These are phyloP conservation scores for Galbula dea DNA, from an alignment of 2,113 vertebrate genomes.

Conservation along the genomic window DNA sequence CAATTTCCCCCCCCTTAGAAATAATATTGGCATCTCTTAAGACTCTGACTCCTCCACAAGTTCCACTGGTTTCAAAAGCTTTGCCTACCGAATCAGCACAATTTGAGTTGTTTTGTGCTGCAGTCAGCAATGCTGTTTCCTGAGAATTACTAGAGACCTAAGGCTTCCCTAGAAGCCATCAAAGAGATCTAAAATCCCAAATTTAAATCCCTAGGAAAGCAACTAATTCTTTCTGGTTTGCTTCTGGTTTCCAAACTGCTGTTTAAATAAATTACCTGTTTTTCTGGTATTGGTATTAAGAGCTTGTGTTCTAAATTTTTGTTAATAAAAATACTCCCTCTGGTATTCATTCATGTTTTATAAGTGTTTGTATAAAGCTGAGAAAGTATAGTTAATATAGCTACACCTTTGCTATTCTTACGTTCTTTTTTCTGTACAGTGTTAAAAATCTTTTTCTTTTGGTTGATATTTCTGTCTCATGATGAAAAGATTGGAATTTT, in stretches of 20 bases:
- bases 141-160: background rate
- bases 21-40: slow-evolving; percentile 26
- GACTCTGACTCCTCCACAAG: background rate
- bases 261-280: slow-evolving; percentile 30
- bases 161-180: background rate
- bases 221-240: background rate
- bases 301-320: background rate
- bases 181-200: background rate
- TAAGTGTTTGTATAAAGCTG: background rate
- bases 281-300: slow-evolving; percentile 1
- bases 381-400: background rate
- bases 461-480: background rate
- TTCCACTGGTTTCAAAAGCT: background rate
- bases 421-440: slow-evolving; percentile 6
- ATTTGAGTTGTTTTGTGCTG: slow-evolving; percentile 38
- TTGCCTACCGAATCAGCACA: background rate
- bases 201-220: background rate
- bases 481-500: background rate
- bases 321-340: background rate
- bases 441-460: background rate
- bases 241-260: slow-evolving; percentile 29
- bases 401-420: background rate
- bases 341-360: slow-evolving; percentile 7
- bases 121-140: slow-evolving; percentile 50
- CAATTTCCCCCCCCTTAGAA: background rate